phyloP scores from a whole-genome alignment of 2,113 vertebrate species.

The Trachemys scripta region DNA sequence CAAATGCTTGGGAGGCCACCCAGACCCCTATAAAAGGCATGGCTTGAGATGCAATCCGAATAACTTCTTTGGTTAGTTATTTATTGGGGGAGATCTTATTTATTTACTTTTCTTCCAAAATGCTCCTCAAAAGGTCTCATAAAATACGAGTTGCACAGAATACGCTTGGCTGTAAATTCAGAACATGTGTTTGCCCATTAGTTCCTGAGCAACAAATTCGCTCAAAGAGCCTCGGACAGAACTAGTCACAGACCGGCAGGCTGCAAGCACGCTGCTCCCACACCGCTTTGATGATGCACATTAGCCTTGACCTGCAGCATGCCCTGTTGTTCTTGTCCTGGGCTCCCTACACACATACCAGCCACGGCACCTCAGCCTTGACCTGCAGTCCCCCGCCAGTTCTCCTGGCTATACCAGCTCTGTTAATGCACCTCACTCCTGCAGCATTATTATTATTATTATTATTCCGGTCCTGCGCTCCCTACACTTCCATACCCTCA shows the following conservation, averaged over 20 bases:
- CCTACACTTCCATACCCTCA: not conserved
- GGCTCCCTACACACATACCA: not conserved
- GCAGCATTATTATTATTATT: not conserved
- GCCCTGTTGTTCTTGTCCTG: not conserved
- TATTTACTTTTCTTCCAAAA: slow-evolving; percentile 53
- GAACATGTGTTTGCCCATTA: slow-evolving; percentile 74
- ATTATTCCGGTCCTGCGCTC: rapidly evolving
- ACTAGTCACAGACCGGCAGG: not conserved
- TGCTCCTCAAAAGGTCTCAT: slow-evolving; percentile 63
- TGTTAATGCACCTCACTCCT: not conserved
- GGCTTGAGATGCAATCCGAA: not conserved
- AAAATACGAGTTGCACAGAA: slow-evolving; percentile 66
- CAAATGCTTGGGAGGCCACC: not conserved
- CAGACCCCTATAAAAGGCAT: not conserved
- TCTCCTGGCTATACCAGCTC: too few relatives aligned
- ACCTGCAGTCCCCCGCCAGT: too few relatives aligned
- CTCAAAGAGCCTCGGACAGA: not conserved
- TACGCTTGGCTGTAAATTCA: slow-evolving; percentile 69
- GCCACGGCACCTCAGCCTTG: not conserved
- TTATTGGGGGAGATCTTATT: slow-evolving; percentile 41
- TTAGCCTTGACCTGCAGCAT: not conserved
- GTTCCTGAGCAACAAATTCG: too few relatives aligned
- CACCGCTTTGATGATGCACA: not conserved
- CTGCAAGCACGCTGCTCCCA: slow-evolving; percentile 28
- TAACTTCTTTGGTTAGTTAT: slow-evolving; percentile 19